Evolutionary conservation across 2,797 vertebrate species (phyloP).

Genomic region (Sebastes hubbsi): DNA sequence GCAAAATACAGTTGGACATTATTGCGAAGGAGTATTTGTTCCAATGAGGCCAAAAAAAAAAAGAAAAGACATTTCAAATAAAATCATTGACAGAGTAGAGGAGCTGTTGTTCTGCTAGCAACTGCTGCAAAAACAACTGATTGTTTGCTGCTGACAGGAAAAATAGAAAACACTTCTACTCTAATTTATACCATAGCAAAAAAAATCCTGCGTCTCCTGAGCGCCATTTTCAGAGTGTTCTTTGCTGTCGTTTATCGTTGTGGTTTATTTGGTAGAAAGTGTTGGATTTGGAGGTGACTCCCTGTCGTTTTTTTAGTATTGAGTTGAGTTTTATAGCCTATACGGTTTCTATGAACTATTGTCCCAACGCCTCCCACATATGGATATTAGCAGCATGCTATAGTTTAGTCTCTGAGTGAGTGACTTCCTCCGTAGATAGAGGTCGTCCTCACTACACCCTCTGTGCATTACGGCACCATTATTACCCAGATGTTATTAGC

Average conservation of each 20-base stretch:
- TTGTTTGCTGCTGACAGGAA: constrained; percentile 55
- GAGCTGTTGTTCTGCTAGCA: constrained; percentile 36
- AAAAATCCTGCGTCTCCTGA: constrained; percentile 42
- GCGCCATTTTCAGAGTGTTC: constrained; percentile 52
- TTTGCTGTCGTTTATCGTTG: constrained; percentile 1
- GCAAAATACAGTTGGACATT: constrained; percentile 66
- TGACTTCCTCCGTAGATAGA: constrained; percentile 17
- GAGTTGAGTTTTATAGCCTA: constrained; percentile 28
- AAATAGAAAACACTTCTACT: constrained; percentile 36
- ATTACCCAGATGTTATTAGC: constrained; percentile 46
- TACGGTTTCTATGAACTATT: constrained; percentile 24
- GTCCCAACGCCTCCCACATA: constrained; percentile 59
- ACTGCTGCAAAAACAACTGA: constrained; percentile 48
- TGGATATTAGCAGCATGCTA: constrained; percentile 46
- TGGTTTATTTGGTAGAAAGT: constrained; percentile 66
- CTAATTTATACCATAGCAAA: constrained; percentile 44
- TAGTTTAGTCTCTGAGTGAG: constrained; percentile 49
- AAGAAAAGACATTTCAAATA: constrained; percentile 5
- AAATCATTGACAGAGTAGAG: constrained; percentile 13
- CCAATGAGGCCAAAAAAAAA: constrained; percentile 63
- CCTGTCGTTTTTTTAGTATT: constrained; percentile 9
- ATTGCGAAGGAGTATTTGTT: constrained; percentile 74
- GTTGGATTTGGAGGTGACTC: constrained; percentile 50
- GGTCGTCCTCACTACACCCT: constrained; percentile 24
- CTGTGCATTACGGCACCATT: constrained; percentile 19